These are phyloP conservation scores for Lordiphosa clarofinis DNA, from an alignment of 1,140 invertebrate genomes.

Conservation along the genomic window DNA sequence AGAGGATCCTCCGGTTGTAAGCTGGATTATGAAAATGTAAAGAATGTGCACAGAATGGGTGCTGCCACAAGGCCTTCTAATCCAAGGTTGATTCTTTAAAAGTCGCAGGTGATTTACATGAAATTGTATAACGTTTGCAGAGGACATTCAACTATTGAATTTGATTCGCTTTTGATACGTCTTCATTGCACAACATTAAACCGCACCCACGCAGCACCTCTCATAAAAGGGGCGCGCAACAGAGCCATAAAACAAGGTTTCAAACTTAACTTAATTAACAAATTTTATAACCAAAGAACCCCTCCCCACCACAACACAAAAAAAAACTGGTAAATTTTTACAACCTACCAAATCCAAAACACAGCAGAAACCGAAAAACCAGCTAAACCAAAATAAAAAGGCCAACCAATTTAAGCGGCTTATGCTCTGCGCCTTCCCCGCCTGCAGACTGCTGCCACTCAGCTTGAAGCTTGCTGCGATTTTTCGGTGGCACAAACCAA, in stretches of 20 bases:
- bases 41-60: conserved; percentile 17
- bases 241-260: conserved; percentile 57
- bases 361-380: conserved; percentile 25
- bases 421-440: conserved; percentile 17
- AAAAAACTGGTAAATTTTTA: conserved; percentile 22
- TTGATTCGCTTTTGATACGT: conserved; percentile 23
- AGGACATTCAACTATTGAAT: no score
- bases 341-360: conserved; percentile 36
- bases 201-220: conserved; percentile 15
- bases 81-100: not conserved
- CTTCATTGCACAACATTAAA: conserved; percentile 20
- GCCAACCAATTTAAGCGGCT: conserved; percentile 57
- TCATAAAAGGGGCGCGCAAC: conserved; percentile 26
- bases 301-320: not conserved
- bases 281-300: conserved; percentile 47
- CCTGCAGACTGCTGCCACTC: conserved; percentile 11
- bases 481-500: conserved; percentile 8
- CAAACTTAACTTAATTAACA: conserved; percentile 68
- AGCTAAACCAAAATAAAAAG: conserved; percentile 26
- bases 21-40: conserved; percentile 20
- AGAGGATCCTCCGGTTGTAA: conserved; percentile 14
- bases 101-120: conserved; percentile 1
- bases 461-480: conserved; percentile 26
- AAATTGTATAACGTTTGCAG: not conserved
- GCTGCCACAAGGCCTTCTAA: not conserved